Percentiles rank a stretch among this genome's conserved stretches.
phyloP scores from a whole-genome alignment of 2,113 vertebrate genomes.

The Antechinus stuartii region DNA sequence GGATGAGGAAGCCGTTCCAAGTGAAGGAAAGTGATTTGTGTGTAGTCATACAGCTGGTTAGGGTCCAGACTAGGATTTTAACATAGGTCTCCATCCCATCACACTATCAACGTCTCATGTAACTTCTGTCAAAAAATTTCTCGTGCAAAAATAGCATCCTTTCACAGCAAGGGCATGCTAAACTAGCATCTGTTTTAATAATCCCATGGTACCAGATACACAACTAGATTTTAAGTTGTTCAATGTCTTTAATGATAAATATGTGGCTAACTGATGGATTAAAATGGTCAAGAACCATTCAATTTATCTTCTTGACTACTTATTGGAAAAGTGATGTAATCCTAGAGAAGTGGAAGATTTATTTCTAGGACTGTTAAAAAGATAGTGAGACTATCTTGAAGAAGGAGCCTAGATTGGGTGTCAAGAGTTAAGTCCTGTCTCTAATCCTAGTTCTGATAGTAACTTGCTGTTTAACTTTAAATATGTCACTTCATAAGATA shows the following conservation, averaged over 20 bases:
- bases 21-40: background rate
- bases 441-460: background rate
- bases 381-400: background rate
- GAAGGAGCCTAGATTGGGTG: background rate
- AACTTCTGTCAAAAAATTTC: background rate
- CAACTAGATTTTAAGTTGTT: background rate
- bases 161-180: background rate
- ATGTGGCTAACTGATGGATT: background rate
- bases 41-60: background rate
- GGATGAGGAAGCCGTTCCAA: background rate
- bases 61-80: background rate
- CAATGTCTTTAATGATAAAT: background rate
- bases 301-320: background rate
- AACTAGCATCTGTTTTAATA: background rate
- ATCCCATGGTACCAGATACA: background rate
- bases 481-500: background rate
- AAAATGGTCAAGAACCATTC: background rate
- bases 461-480: background rate
- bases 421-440: background rate
- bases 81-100: background rate
- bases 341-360: background rate
- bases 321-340: background rate
- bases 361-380: background rate
- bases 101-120: background rate
- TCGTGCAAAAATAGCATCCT: background rate